Evolutionary conservation across 2,113 vertebrate genomes (phyloP).

Genomic region (Leucoraja erinaceus): DNA sequence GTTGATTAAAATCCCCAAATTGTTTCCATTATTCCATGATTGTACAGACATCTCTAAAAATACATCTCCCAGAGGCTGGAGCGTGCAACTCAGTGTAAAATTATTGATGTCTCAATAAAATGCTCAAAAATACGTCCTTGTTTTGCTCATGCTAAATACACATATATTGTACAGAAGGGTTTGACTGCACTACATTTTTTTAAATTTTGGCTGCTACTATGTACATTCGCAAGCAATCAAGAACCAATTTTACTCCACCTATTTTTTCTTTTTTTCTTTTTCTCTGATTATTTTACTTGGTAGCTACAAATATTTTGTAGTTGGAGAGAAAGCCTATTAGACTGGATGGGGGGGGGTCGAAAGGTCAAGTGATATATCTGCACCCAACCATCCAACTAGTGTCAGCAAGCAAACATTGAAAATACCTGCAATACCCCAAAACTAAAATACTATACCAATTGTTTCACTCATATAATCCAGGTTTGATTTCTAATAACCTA

Average conservation of each 20-base stretch:
- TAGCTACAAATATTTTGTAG: neutral
- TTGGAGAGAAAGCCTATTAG: neutral
- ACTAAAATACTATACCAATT: neutral
- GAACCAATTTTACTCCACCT: no score
- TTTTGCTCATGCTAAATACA: no score
- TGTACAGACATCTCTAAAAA: neutral
- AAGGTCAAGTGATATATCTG: neutral
- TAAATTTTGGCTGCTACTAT: no score
- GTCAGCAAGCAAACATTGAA: neutral
- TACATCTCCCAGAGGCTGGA: neutral
- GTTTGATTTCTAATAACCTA: neutral
- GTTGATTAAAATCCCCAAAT: neutral
- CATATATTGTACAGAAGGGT: no score
- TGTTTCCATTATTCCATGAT: neutral
- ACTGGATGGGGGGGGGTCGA: neutral
- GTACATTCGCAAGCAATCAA: no score
- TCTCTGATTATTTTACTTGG: neutral
- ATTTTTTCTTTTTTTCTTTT: neutral
- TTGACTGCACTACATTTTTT: no score
- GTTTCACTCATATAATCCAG: neutral
- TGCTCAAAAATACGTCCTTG: no score
- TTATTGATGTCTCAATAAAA: neutral
- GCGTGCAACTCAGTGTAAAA: neutral
- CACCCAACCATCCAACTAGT: neutral
- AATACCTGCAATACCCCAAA: no score